Evolutionary conservation across 1,140 invertebrate genomes (phyloP).

Genomic region (Archegozetes longisetosus): DNA sequence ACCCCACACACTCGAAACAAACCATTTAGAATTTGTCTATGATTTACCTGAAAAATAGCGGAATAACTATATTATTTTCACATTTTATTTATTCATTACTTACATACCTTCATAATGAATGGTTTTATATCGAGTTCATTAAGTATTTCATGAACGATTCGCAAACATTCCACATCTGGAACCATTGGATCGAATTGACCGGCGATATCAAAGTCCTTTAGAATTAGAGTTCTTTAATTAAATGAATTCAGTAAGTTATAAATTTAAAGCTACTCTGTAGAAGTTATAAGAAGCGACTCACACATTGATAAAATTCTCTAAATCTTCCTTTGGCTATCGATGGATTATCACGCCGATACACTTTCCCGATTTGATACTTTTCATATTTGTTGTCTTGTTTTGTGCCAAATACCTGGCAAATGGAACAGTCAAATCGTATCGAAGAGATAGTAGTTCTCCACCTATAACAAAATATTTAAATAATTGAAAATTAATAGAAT

Average conservation of each 20-base stretch:
- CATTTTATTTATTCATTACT: neutral
- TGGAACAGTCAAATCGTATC: slow-evolving; percentile 85
- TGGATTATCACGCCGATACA: slow-evolving; percentile 94
- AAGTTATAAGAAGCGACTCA: slow-evolving; percentile 49
- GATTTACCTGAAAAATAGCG: slow-evolving; percentile 47
- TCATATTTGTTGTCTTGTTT: slow-evolving; percentile 88
- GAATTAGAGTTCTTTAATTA: too few relatives aligned
- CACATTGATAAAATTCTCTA: slow-evolving; percentile 98
- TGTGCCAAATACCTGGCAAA: slow-evolving; percentile 94
- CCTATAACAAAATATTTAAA: slow-evolving; percentile 30
- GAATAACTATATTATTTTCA: slow-evolving; percentile 11
- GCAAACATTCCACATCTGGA: slow-evolving; percentile 90
- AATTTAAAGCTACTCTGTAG: too few relatives aligned
- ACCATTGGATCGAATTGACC: slow-evolving; percentile 91
- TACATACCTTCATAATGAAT: slow-evolving; percentile 79
- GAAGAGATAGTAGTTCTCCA: slow-evolving; percentile 73
- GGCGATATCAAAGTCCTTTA: slow-evolving; percentile 99
- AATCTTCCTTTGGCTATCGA: slow-evolving; percentile 88
- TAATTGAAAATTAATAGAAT: too few relatives aligned
- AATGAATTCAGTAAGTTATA: too few relatives aligned
- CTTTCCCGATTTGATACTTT: slow-evolving; percentile 85
- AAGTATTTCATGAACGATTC: slow-evolving; percentile 78
- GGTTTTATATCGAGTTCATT: slow-evolving; percentile 60
- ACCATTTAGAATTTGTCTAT: slow-evolving; percentile 80
- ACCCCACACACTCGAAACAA: slow-evolving; percentile 94